Evolutionary conservation across 2,888 invertebrate species (phyloP), one percentile per base, ranked within the genome.

Genomic region (Patella caerulea): DNA sequence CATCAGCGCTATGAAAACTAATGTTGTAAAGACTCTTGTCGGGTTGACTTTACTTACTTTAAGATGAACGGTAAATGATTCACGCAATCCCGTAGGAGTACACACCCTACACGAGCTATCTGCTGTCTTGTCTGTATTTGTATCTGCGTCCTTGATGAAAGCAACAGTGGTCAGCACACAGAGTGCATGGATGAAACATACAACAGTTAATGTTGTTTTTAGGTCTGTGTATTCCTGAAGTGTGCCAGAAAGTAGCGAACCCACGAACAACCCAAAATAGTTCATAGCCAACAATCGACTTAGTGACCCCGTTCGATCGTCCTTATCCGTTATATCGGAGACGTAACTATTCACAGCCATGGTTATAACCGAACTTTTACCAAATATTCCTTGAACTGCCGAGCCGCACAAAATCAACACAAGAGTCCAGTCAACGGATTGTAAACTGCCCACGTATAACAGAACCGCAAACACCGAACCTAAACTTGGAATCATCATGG

Each of bases 281-380:
- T 90, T 91, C 90, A 91, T 91, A 2, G 90, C 88, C 72, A 91
- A 82, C 12, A 91, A 86, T 53, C 86, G 86, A 0, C 90, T 90
- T 45, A 91, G 82, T 55, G 87, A 85, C 52, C 83, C 78, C 0
- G 91, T 89, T 15, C 91, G 84, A 34, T 85, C 77, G 24, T 85
- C 86, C 7, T 83, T 77, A 15, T 81, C 82, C n/a, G 87, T 90
- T 11, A 87, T 85, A 75, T 91, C 91, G 3, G 89, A 83, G 4
- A 89, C 85, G 80, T 91, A 89, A 78, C 90, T 90, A 80, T 90
- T 86, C 0, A 89, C 87, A 1, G 90, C 90, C 91, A 91, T 91
- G 15, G 88, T 89, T 24, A 91, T 87, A 76, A 91, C 84, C 1
- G 90, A 88, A 0, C 89, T 89, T 78, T 90, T 90, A 0, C 91